Percentiles rank a stretch among this genome's conserved stretches.
These are phyloP conservation scores for Acanthiza pusilla DNA, from an alignment of 2,797 vertebrate genomes.

Conservation along the genomic window DNA sequence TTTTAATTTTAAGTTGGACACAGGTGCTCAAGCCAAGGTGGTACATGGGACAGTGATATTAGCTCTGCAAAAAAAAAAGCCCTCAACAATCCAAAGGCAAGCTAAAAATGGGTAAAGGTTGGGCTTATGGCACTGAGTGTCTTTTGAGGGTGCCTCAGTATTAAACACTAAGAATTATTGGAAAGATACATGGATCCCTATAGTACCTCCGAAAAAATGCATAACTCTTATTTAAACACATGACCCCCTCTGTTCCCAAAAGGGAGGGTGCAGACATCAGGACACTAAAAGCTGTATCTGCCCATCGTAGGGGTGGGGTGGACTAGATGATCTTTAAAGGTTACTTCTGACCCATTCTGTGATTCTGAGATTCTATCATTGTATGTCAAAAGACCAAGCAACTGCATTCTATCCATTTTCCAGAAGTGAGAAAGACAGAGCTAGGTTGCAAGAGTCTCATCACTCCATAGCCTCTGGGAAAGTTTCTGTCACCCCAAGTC, in stretches of 20 bases:
- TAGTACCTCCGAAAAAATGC: neutral
- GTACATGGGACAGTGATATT: neutral
- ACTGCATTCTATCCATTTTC: neutral
- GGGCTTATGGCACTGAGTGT: neutral
- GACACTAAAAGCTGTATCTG: neutral
- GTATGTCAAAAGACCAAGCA: neutral
- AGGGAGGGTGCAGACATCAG: neutral
- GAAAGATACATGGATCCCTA: neutral
- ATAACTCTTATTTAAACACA: neutral
- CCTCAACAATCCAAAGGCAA: neutral
- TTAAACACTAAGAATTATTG: neutral
- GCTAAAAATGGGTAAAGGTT: neutral
- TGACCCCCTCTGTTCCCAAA: fast-evolving
- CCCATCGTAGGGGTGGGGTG: fast-evolving
- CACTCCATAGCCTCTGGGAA: neutral
- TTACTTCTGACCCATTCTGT: neutral
- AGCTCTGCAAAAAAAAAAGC: neutral
- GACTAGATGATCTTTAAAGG: neutral
- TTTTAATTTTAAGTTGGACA: constrained; percentile 38
- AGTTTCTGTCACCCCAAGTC: neutral
- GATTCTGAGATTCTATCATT: neutral
- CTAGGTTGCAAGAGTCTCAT: neutral
- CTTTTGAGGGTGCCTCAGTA: neutral
- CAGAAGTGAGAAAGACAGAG: neutral
- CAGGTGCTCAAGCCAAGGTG: neutral